A percentile compares a stretch with the other conserved stretches of the same genome.
Evolutionary conservation across 2,888 invertebrate genomes (phyloP).

Genomic region (Dryobota labecula): DNA sequence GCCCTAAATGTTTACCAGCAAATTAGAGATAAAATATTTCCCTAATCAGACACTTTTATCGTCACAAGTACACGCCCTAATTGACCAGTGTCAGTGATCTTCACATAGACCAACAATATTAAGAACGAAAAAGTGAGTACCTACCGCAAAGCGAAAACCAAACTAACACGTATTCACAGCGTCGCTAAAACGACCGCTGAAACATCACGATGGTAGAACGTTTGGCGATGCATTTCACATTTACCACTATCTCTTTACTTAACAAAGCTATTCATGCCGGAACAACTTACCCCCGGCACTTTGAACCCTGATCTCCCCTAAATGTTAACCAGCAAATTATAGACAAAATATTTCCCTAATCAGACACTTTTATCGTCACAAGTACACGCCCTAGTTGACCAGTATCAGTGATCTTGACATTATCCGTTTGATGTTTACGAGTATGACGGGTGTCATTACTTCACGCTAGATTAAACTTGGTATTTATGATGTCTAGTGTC

Average conservation of each 20-base stretch:
- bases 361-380: constrained; percentile 9
- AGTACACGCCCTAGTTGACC: constrained; percentile 11
- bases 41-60: not conserved
- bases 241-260: not conserved
- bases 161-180: not conserved
- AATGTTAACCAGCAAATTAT: not conserved
- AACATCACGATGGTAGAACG: not conserved
- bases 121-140: too few species aligned
- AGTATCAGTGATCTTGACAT: constrained; percentile 27
- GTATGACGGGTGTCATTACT: constrained; percentile 41
- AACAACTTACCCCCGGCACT: not conserved
- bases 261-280: too few species aligned
- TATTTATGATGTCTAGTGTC: constrained; percentile 37
- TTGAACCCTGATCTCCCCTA: not conserved
- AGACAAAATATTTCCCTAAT: not conserved
- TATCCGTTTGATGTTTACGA: constrained; percentile 43
- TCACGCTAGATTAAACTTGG: constrained; percentile 39
- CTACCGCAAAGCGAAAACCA: too few species aligned
- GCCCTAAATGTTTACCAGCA: not conserved
- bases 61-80: constrained; percentile 2
- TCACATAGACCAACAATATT: too few species aligned
- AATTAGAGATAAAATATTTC: not conserved
- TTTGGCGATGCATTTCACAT: not conserved
- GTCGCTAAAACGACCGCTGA: not conserved
- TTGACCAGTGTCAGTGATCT: constrained; percentile 19